phyloP scores from a whole-genome alignment of 1,140 invertebrate genomes.

The Phymastichus coffea region DNA sequence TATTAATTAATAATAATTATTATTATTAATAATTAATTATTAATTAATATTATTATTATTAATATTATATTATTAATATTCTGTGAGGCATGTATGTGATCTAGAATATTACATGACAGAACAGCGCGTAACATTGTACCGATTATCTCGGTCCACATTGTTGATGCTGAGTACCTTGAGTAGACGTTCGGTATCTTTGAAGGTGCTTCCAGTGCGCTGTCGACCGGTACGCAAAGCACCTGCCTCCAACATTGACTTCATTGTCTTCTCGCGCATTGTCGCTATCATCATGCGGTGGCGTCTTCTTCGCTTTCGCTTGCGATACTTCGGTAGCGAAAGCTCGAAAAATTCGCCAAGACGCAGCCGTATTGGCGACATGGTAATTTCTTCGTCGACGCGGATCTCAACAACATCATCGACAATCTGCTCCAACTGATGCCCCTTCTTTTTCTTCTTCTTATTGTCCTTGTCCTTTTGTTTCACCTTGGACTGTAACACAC shows the following conservation, averaged over 20 bases:
- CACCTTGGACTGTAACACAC: background rate
- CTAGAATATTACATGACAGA: constrained; percentile 52
- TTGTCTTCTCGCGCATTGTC: constrained; percentile 39
- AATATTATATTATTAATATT: too few species aligned
- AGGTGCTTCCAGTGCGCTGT: constrained; percentile 34
- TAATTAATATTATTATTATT: too few species aligned
- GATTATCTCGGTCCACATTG: constrained; percentile 54
- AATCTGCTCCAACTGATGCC: constrained; percentile 1
- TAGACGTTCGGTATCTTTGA: constrained; percentile 52
- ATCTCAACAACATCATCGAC: constrained; percentile 32
- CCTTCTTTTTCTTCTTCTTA: background rate
- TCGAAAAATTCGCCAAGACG: constrained; percentile 51
- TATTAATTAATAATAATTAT: too few species aligned
- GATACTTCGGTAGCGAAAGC: constrained; percentile 43
- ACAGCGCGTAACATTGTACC: constrained; percentile 53
- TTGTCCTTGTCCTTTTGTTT: background rate
- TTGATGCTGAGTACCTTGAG: constrained; percentile 54
- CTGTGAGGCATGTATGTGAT: too few species aligned
- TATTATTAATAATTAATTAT: too few species aligned
- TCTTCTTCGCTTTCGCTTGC: constrained; percentile 36
- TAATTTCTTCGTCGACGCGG: constrained; percentile 35
- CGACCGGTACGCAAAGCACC: background rate
- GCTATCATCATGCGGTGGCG: constrained; percentile 35
- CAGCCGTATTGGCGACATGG: constrained; percentile 46
- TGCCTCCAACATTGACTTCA: constrained; percentile 22